Conservation (phyloP, 2,113 vertebrate genomes). For the Dermatemys mawii region DNA sequence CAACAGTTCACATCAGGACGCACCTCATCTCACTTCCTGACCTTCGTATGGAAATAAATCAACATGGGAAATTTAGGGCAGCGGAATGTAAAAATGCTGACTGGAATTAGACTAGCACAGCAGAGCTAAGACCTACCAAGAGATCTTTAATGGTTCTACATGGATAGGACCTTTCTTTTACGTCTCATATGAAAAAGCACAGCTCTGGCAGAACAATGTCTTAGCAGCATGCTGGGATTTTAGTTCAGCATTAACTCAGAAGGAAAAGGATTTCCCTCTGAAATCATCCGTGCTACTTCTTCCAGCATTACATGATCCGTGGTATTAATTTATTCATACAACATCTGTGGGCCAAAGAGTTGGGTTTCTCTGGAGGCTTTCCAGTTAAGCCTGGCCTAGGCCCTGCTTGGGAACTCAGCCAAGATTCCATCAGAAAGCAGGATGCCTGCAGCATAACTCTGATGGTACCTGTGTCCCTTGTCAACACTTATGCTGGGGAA, state of each 20-base stretch:
- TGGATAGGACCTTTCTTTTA: not conserved
- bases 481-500: not conserved
- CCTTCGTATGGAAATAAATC: not conserved
- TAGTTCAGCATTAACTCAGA: not conserved
- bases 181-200: not conserved
- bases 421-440: not conserved
- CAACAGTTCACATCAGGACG: not conserved
- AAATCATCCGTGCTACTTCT: not conserved
- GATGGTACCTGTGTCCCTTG: not conserved
- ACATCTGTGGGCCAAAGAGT: not conserved
- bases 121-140: not conserved
- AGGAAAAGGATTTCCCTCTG: not conserved
- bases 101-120: not conserved
- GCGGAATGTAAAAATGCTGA: not conserved
- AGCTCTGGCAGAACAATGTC: not conserved
- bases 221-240: not conserved
- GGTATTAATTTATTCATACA: not conserved
- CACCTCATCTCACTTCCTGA: not conserved
- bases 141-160: not conserved
- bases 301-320: not conserved
- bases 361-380: not conserved
- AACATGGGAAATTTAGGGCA: not conserved
- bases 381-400: not conserved
- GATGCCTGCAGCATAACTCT: not conserved
- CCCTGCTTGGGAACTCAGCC: not conserved